Evolutionary conservation across 2,888 invertebrate species (phyloP).

Genomic region (Stenodema calcarata): DNA sequence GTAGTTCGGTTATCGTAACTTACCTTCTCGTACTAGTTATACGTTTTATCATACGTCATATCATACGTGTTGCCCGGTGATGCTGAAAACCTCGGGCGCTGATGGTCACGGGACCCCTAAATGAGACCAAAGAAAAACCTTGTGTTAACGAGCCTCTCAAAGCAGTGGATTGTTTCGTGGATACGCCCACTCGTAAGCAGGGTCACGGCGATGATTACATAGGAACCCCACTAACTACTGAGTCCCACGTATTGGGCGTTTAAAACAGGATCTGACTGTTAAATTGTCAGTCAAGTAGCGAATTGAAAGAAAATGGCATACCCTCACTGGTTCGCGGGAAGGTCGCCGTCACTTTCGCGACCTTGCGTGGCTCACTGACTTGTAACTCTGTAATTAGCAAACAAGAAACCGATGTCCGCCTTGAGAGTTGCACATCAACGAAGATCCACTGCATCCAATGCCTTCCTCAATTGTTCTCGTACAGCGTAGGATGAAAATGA

Average conservation of each 20-base stretch:
- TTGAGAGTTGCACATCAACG: neutral
- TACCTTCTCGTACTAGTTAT: no score
- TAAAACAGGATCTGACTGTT: neutral
- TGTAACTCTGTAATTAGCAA: neutral
- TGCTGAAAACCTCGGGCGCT: slow-evolving; percentile 25
- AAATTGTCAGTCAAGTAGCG: neutral
- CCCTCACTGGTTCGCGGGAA: neutral
- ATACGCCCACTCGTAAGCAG: neutral
- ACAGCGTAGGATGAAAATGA: no score
- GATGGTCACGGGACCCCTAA: no score
- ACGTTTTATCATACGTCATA: no score
- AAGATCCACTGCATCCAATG: neutral
- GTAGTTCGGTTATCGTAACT: no score
- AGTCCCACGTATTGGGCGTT: neutral
- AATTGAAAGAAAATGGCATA: neutral
- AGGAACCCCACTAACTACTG: neutral
- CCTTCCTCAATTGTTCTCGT: neutral
- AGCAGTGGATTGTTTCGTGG: neutral
- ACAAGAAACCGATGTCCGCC: neutral
- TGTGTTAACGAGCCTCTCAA: neutral
- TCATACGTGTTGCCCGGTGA: no score
- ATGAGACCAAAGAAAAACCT: no score
- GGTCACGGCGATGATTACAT: neutral
- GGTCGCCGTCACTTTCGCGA: neutral
- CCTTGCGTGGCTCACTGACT: neutral